Evolutionary conservation across 2,797 vertebrate genomes (phyloP), one percentile per base, ranked within the genome.

Genomic region (Tenualosa thibaudeaui): DNA sequence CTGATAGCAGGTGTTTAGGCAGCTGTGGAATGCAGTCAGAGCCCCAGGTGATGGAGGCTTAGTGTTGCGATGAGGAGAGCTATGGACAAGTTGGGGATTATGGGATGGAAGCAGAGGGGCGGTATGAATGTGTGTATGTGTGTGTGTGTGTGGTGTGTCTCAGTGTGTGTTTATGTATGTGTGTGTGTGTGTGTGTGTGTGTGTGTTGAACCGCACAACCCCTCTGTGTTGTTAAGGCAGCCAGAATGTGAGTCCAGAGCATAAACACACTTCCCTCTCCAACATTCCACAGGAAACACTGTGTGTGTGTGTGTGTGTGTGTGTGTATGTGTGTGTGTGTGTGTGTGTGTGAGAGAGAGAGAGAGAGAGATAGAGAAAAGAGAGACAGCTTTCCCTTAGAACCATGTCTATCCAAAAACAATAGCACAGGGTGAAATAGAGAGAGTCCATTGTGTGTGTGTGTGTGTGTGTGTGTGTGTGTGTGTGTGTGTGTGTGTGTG

Each of bases 211-310:
- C 56, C 1, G 19, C 19, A 75, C 13, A 37, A 15, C 68, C 37
- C 68, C 65, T 71, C 15, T 40, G 1, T 40, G 15, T 43, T 75
- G 68, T 31, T 40, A 40, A 4, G 68, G 68, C 37, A 75, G 68
- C 68, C 40, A 31, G 31, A 75, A 75, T 26, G 37, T 75, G 68
- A 75, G 68, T 31, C 37, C 4, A 75, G 37, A 75, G 68, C 3
- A 15, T 13, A 43, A 31, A 75, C 31, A 75, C 68, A 19, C 68
- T 75, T 43, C 12, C 31, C 15, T 75, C 68, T 19, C 37, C 26
- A 75, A 75, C 68, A 75, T 75, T 75, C 68, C 68, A 75, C 68
- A 75, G 68, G 68, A 75, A 75, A 43, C 26, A n/a, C 24, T 10
- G 22, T 37, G 65, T 71, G 65, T 71, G 26, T 71, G 26, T 26